A percentile compares a stretch with the other conserved stretches of the same genome.
phyloP scores from a whole-genome alignment of 2,888 invertebrate species.

The Poecilobothrus nobilitatus region DNA sequence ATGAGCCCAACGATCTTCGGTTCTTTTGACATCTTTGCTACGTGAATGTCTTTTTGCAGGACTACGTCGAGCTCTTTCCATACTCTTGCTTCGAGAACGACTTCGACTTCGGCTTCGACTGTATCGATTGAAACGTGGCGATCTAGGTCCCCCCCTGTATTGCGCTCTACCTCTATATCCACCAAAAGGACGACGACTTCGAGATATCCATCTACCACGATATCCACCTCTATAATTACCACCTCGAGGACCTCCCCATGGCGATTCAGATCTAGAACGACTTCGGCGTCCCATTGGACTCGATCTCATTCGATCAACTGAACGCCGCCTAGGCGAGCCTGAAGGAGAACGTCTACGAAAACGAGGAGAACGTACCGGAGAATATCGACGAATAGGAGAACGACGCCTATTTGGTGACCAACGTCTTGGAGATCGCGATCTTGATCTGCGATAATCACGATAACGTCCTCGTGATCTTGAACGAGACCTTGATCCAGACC shows the following conservation, averaged over 20 bases:
- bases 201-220: constrained; percentile 35
- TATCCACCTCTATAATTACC: constrained; percentile 45
- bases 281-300: not conserved
- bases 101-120: constrained; percentile 31
- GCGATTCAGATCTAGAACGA: constrained; percentile 17
- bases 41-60: constrained; percentile 52
- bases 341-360: not conserved
- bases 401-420: constrained; percentile 19
- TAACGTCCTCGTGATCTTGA: constrained; percentile 17
- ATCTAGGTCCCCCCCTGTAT: constrained; percentile 24
- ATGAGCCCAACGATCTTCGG: constrained; percentile 46
- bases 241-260: constrained; percentile 46
- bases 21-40: constrained; percentile 35
- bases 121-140: constrained; percentile 31
- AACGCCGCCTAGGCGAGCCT: not conserved
- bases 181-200: constrained; percentile 55
- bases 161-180: constrained; percentile 37
- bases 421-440: constrained; percentile 11
- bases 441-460: constrained; percentile 16
- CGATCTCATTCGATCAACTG: not conserved
- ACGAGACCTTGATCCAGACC: constrained; percentile 23
- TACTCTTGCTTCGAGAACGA: constrained; percentile 38
- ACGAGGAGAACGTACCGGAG: not conserved
- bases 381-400: constrained; percentile 17
- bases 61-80: constrained; percentile 58